Evolutionary conservation across 1,140 invertebrate genomes (phyloP), one percentile per base, ranked within the genome.

Genomic region (Prorops nasuta): DNA sequence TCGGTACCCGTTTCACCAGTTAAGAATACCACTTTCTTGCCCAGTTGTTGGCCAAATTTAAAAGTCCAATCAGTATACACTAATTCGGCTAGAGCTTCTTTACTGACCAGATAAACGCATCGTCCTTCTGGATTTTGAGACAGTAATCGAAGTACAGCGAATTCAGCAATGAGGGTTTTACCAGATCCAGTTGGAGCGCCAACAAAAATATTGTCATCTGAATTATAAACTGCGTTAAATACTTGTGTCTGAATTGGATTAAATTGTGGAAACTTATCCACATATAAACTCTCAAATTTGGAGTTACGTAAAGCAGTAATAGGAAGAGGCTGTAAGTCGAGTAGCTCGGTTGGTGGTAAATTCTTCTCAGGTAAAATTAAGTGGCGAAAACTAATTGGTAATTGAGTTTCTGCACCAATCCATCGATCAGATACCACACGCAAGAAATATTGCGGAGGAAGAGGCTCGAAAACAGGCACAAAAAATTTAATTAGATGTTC

Each of bases 181-280:
- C 96, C 96, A 2, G 94, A 96, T 0, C 97, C 97, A 10, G 94
- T 94, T 1, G 98, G 97, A 0, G 98, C 96, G 6, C 96, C 97
- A 49, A 99, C 87, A 72, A 99, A 98, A 1, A 99, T 92, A 77
- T 98, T 99, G 63, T 99, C 98, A 74, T 99, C 96, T 12, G 89
- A 94, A 77, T 99, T 98, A 74, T 98, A 99, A 1, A 98, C 88
- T 0, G 96, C 91, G 73, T 99, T 98, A 71, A 99, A 99, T 3
- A 98, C 96, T 82, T 99, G 98, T 0, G 98, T 99, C 73, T 99
- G 98, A 55, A 99, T 98, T 0, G 97, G 94, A 80, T 99, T 99
- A 72, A 99, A 98, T 71, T 96, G 92, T 10, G 86, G 86, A 66
- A 98, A 95, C 53, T 87, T 87, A 4, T 93, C 85, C 3, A 78